These are phyloP conservation scores for Pocillopora damicornis DNA, from an alignment of 64 coral and sea anemone species.

Conservation along the genomic window DNA sequence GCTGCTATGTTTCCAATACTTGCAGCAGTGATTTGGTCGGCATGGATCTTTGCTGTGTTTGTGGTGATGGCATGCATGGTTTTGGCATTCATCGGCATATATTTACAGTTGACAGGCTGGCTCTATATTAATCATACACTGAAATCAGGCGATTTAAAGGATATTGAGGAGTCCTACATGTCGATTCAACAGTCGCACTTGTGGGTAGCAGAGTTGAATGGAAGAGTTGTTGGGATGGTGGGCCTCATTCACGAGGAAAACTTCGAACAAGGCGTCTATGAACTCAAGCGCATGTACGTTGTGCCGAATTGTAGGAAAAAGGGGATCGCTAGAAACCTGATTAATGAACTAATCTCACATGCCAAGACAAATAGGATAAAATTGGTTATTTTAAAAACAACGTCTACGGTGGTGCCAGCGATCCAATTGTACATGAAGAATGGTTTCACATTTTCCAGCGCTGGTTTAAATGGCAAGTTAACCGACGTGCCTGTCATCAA, in stretches of 20 bases:
- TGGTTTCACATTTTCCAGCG: slow-evolving; percentile 8
- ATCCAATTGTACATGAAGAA: slow-evolving; percentile 10
- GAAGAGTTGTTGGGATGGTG: slow-evolving; percentile 41
- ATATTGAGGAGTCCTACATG: slow-evolving; percentile 8
- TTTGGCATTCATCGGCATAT: not conserved
- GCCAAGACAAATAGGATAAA: slow-evolving; percentile 5
- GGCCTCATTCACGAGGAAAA: slow-evolving; percentile 1
- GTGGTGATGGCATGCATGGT: not conserved
- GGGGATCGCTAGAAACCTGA: slow-evolving; percentile 7
- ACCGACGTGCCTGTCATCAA: not conserved
- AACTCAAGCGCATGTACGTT: slow-evolving; percentile 41
- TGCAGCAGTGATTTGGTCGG: too few species aligned
- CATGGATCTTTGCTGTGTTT: not conserved
- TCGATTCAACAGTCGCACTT: not conserved
- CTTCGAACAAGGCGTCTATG: slow-evolving; percentile 1
- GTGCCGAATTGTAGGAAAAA: not conserved
- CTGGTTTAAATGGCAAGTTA: not conserved
- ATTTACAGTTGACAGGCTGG: not conserved
- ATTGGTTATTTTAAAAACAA: not conserved
- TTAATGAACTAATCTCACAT: slow-evolving; percentile 2
- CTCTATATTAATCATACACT: not conserved
- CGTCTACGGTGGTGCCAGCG: slow-evolving; percentile 16
- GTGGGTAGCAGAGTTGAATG: slow-evolving; percentile 22
- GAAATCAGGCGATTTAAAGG: slow-evolving; percentile 4
- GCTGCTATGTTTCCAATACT: too few species aligned